A percentile compares a stretch with the other conserved stretches of the same genome.
These are phyloP conservation scores for Dione vanillae DNA, from an alignment of 2,888 invertebrate species.

Conservation along the genomic window DNA sequence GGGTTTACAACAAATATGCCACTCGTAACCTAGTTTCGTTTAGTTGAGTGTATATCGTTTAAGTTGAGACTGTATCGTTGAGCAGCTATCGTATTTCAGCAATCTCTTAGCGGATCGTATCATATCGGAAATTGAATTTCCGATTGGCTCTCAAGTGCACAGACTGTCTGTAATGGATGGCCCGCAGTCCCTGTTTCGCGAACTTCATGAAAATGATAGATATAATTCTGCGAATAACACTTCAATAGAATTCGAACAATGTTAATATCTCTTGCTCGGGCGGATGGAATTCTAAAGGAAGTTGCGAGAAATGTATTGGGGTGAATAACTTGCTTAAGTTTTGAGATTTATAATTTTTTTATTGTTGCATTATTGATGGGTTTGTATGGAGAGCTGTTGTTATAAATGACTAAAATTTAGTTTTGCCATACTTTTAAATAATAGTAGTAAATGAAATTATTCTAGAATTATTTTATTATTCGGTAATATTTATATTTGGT, in stretches of 20 bases:
- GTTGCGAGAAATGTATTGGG: conserved; percentile 33
- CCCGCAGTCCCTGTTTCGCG: conserved; percentile 60
- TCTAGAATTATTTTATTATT: no score
- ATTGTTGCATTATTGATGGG: conserved; percentile 2
- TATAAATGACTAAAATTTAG: neutral
- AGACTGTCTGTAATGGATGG: conserved; percentile 65
- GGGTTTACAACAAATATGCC: conserved; percentile 26
- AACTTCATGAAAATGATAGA: conserved; percentile 64
- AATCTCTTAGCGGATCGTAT: conserved; percentile 75
- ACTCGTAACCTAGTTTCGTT: conserved; percentile 36
- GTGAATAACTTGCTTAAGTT: conserved; percentile 26
- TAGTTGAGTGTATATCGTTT: conserved; percentile 45
- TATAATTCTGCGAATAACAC: conserved; percentile 57
- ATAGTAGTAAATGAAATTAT: neutral
- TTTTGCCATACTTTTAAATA: neutral
- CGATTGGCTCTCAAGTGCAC: conserved; percentile 67
- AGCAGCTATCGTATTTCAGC: conserved; percentile 64
- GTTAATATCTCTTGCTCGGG: conserved; percentile 41
- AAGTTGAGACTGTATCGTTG: conserved; percentile 54
- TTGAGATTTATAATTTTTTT: conserved; percentile 27
- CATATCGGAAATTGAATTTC: conserved; percentile 80
- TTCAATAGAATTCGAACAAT: conserved; percentile 56
- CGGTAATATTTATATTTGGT: no score
- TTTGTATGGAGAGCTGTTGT: neutral
- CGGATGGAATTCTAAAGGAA: conserved; percentile 32